phyloP scores from a whole-genome alignment of 53 echinoderm and acorn worm species.

The Antedon mediterranea region DNA sequence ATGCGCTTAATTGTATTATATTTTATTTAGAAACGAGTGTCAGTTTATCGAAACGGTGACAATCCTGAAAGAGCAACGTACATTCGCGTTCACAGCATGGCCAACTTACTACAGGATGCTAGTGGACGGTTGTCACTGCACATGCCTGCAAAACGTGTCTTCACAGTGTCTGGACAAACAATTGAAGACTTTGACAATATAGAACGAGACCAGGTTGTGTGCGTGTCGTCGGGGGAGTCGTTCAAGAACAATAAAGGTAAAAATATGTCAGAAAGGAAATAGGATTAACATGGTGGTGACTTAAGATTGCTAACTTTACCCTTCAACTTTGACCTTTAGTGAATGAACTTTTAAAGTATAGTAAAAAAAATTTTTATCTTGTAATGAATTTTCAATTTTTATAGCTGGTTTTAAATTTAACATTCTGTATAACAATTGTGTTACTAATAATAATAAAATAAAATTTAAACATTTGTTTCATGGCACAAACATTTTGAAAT shows the following conservation, averaged over 20 bases:
- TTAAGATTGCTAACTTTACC: neutral
- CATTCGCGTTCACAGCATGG: slow-evolving; percentile 49
- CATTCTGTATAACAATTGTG: too few species aligned
- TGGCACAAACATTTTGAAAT: too few species aligned
- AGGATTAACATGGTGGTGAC: neutral
- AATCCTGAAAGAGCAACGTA: slow-evolving; percentile 30
- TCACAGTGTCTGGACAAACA: slow-evolving; percentile 25
- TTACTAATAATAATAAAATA: too few species aligned
- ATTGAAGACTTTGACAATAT: slow-evolving; percentile 49
- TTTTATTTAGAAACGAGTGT: slow-evolving; percentile 54
- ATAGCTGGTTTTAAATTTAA: too few species aligned
- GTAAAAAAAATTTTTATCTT: too few species aligned
- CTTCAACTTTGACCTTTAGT: neutral
- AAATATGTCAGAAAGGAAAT: neutral
- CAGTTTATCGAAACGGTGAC: slow-evolving; percentile 59
- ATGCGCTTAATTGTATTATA: neutral
- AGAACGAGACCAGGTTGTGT: slow-evolving; percentile 43
- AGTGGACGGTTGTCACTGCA: slow-evolving; percentile 37
- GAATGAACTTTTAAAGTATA: too few species aligned
- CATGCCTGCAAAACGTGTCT: slow-evolving; percentile 40
- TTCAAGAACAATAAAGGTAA: slow-evolving; percentile 57
- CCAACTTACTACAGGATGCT: slow-evolving; percentile 45
- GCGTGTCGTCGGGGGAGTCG: slow-evolving; percentile 42
- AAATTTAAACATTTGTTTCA: too few species aligned
- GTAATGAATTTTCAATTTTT: too few species aligned